Percentiles rank a stretch among this genome's conserved stretches.
phyloP scores from a whole-genome alignment of 2,888 invertebrate genomes.

The Griposia aprilina region DNA sequence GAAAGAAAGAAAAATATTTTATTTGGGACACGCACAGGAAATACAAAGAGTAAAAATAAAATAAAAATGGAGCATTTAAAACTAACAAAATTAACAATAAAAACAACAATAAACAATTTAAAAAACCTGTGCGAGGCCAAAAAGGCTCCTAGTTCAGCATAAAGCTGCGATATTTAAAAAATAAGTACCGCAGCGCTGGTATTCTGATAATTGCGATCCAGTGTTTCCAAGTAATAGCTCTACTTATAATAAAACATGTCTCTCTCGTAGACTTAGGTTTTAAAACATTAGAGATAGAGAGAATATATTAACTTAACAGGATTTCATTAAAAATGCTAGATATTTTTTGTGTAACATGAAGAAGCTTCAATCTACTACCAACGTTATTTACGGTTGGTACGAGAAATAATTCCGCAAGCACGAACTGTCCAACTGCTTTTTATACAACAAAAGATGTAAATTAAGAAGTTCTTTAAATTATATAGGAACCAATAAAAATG shows the following conservation, averaged over 20 bases:
- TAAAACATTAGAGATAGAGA: background rate
- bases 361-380: background rate
- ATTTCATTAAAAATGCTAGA: background rate
- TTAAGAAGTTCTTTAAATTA: background rate
- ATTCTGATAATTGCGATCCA: no score
- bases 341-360: background rate
- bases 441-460: background rate
- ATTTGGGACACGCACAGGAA: no score
- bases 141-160: no score
- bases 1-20: no score
- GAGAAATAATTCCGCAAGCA: background rate
- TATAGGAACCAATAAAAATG: slow-evolving; percentile 80
- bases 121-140: no score
- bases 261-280: background rate
- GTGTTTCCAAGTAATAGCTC: background rate
- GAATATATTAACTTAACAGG: background rate
- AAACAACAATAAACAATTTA: no score
- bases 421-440: background rate
- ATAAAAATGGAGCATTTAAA: no score
- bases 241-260: background rate
- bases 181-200: no score
- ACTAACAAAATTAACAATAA: no score
- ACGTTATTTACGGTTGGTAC: no score
- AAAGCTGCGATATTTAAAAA: no score
- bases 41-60: no score